phyloP scores from a whole-genome alignment of 2,888 invertebrate genomes.

The Acheta domesticus region DNA sequence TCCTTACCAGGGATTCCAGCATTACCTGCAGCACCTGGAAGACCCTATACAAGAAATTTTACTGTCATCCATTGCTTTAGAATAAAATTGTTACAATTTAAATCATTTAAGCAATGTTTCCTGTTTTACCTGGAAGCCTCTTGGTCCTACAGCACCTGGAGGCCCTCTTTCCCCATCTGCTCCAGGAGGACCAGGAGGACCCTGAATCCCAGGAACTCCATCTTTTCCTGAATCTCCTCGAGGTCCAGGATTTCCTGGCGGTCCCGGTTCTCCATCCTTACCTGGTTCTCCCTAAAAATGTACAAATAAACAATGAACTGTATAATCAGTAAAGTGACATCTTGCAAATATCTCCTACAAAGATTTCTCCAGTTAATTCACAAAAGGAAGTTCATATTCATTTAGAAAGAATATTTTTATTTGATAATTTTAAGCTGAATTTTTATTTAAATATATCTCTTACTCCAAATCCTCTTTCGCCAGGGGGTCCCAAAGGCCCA shows the following conservation, averaged over 20 bases:
- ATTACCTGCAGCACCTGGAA: conserved; percentile 70
- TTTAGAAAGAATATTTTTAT: not conserved
- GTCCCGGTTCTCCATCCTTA: conserved; percentile 75
- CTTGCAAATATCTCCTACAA: not conserved
- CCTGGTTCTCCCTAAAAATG: conserved; percentile 67
- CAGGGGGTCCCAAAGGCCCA: conserved; percentile 72
- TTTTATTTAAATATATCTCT: conserved; percentile 39
- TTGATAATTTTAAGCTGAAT: not conserved
- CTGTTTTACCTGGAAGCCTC: conserved; percentile 70
- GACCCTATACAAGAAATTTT: conserved; percentile 51
- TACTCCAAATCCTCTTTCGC: conserved; percentile 71
- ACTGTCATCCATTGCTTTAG: not conserved
- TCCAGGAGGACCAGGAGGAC: conserved; percentile 69
- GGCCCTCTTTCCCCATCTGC: conserved; percentile 71
- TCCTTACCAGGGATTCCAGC: conserved; percentile 77
- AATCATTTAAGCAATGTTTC: not conserved
- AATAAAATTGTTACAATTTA: too few species aligned
- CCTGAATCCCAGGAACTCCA: conserved; percentile 71
- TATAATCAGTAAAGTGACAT: not conserved
- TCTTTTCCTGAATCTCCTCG: conserved; percentile 77
- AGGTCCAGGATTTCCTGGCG: conserved; percentile 70
- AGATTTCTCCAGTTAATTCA: not conserved
- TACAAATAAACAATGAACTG: not conserved
- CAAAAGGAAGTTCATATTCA: too few species aligned
- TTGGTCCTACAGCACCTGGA: conserved; percentile 70